Evolutionary conservation across 2,797 vertebrate species (phyloP).

Genomic region (Corythornis leucogaster): DNA sequence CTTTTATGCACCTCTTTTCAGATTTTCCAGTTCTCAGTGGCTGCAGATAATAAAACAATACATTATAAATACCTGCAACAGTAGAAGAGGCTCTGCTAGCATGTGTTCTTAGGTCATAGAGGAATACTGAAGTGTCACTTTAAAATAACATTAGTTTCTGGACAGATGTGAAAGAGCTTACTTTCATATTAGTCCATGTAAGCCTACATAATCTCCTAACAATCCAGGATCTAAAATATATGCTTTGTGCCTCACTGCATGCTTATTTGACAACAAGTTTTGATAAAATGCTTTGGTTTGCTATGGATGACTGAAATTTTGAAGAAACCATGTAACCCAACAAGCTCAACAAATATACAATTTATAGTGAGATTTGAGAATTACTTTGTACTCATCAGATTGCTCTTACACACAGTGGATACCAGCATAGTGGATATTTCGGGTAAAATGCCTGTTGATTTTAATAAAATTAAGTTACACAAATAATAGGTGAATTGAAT

Average conservation of each 20-base stretch:
- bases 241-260: not conserved
- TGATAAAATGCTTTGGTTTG: not conserved
- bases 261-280: not conserved
- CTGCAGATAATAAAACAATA: not conserved
- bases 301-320: not conserved
- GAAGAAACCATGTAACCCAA: not conserved
- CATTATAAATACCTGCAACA: not conserved
- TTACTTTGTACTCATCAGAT: not conserved
- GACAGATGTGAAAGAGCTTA: slow-evolving; percentile 54
- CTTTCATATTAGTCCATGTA: slow-evolving; percentile 35
- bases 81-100: not conserved
- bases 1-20: not conserved
- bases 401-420: not conserved
- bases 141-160: slow-evolving; percentile 30
- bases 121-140: not conserved
- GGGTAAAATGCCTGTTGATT: slow-evolving; percentile 11
- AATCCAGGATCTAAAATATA: not conserved
- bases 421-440: not conserved
- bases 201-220: slow-evolving; percentile 47
- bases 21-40: not conserved
- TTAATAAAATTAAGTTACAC: not conserved
- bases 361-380: not conserved
- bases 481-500: not conserved
- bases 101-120: not conserved
- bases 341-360: not conserved